A percentile compares a stretch with the other conserved stretches of the same genome.
Evolutionary conservation across 2,113 vertebrate species (phyloP).

Genomic region (Formicarius rufipectus): DNA sequence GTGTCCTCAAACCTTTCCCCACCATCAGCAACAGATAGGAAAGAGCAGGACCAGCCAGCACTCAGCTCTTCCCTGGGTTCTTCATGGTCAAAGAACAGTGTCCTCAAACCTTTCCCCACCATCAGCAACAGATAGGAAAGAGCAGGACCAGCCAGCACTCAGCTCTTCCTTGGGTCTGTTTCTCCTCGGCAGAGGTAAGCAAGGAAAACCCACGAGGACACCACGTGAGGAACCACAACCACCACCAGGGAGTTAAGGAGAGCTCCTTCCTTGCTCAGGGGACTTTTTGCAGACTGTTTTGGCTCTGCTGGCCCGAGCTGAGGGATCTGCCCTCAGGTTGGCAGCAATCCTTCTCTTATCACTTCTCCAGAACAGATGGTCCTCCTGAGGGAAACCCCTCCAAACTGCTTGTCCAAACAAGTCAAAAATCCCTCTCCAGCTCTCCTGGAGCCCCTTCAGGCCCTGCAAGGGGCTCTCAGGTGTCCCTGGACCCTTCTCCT

Average conservation of each 20-base stretch:
- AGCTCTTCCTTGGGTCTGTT: background rate
- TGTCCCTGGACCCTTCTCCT: background rate
- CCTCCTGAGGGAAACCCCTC: background rate
- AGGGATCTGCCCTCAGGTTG: background rate
- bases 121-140: fast-evolving
- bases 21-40: fast-evolving
- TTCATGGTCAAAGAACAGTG: background rate
- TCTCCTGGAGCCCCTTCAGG: background rate
- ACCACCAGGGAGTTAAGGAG: background rate
- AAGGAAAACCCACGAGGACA: background rate
- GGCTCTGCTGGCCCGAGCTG: background rate
- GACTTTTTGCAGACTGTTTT: background rate
- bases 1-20: background rate
- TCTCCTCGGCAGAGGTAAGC: background rate
- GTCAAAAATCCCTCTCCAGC: background rate
- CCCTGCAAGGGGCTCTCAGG: background rate
- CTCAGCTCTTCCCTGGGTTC: background rate
- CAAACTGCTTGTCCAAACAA: background rate
- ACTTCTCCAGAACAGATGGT: background rate
- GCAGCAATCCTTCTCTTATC: background rate
- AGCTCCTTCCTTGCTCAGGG: background rate
- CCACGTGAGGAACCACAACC: background rate
- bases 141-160: background rate
- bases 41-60: background rate
- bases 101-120: background rate